These are phyloP conservation scores for Siniperca knerii DNA, from an alignment of 2,113 vertebrate genomes.

Conservation along the genomic window DNA sequence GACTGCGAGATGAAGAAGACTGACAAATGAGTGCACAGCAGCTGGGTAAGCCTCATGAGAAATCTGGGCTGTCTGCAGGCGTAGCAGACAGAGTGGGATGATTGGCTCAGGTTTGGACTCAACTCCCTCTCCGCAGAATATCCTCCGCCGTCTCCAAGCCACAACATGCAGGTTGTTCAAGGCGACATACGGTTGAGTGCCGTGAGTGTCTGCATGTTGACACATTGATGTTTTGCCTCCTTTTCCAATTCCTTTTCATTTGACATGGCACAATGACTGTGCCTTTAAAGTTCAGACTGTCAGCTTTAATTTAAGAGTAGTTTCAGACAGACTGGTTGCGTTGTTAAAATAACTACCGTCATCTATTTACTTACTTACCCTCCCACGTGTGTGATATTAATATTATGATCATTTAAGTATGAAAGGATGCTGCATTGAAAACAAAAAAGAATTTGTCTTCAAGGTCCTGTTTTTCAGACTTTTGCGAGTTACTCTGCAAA, in stretches of 20 bases:
- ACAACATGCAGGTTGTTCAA: conserved; percentile 44
- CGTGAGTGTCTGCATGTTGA: conserved; percentile 53
- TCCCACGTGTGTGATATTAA: background rate
- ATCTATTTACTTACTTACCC: background rate
- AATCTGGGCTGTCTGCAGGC: conserved; percentile 38
- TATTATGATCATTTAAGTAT: conserved; percentile 15
- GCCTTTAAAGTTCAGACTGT: conserved; percentile 76
- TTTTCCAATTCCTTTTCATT: conserved; percentile 41
- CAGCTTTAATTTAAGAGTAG: conserved; percentile 60
- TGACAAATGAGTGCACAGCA: conserved; percentile 59
- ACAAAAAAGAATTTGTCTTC: background rate
- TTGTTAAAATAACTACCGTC: conserved; percentile 21
- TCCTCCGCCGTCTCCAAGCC: conserved; percentile 8
- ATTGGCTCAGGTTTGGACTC: conserved; percentile 44
- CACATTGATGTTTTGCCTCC: conserved; percentile 50
- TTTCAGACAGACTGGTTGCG: conserved; percentile 14
- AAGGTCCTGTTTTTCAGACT: background rate
- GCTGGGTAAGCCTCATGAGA: conserved; percentile 47
- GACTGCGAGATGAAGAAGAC: conserved; percentile 35
- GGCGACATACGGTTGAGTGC: conserved; percentile 51
- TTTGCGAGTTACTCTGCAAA: conserved; percentile 5
- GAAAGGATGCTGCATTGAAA: conserved; percentile 4
- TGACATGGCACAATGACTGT: conserved; percentile 63
- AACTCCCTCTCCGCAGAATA: conserved; percentile 28
- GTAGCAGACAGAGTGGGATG: conserved; percentile 32